phyloP scores from a whole-genome alignment of 2,113 vertebrate species.

The Aphelocoma coerulescens region DNA sequence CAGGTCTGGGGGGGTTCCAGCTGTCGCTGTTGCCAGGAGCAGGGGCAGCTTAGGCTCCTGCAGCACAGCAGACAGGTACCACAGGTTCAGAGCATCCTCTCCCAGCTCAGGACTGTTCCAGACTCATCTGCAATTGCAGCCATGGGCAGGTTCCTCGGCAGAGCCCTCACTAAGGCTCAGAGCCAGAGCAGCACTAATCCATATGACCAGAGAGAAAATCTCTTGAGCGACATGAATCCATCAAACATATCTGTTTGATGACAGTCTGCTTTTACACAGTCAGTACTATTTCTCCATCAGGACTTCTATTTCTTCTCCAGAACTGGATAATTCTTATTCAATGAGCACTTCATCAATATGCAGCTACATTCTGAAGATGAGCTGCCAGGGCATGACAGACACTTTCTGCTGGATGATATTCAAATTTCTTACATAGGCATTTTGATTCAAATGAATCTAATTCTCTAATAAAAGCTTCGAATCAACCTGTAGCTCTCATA shows the following conservation, averaged over 20 bases:
- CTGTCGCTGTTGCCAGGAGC: background rate
- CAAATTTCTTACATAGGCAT: background rate
- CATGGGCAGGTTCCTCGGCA: background rate
- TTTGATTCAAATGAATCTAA: background rate
- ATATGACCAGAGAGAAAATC: background rate
- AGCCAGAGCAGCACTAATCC: fast-evolving
- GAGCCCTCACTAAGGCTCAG: background rate
- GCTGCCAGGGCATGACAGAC: background rate
- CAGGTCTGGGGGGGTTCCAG: background rate
- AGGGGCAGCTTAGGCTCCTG: background rate
- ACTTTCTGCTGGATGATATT: background rate
- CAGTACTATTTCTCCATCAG: background rate
- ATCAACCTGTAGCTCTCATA: background rate
- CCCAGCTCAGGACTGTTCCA: background rate
- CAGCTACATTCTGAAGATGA: background rate
- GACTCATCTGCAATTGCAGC: background rate
- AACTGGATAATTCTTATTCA: background rate
- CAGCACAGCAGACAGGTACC: background rate
- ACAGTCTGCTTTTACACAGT: background rate
- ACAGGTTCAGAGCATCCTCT: background rate
- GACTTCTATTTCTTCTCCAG: background rate
- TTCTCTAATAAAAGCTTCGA: background rate
- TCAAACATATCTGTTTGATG: background rate
- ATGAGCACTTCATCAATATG: background rate
- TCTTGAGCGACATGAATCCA: background rate